Evolutionary conservation across 2,888 invertebrate species (phyloP).

Genomic region (Calliopum simillimum): DNA sequence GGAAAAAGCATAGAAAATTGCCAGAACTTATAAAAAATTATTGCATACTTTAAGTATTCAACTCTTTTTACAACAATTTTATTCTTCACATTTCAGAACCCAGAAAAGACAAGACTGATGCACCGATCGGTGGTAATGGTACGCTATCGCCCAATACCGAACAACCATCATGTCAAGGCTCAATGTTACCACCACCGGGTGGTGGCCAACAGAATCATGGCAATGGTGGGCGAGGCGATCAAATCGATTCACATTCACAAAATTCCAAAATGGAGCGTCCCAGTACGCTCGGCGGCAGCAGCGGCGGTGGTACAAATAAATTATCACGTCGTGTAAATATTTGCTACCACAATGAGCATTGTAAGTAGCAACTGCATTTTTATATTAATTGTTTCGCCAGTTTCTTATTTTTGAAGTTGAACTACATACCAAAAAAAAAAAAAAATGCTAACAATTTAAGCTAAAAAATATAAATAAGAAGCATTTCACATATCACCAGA

Average conservation of each 20-base stretch:
- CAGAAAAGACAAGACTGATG: slow-evolving; percentile 93
- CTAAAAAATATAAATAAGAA: slow-evolving; percentile 9
- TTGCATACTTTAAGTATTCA: no score
- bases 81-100: slow-evolving; percentile 76
- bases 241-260: slow-evolving; percentile 54
- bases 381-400: no score
- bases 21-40: no score
- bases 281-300: slow-evolving; percentile 73
- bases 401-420: neutral
- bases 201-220: slow-evolving; percentile 60
- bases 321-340: slow-evolving; percentile 78
- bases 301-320: slow-evolving; percentile 73
- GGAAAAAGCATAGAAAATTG: no score
- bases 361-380: slow-evolving; percentile 67
- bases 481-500: slow-evolving; percentile 41
- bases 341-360: slow-evolving; percentile 84
- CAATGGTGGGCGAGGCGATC: slow-evolving; percentile 55
- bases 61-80: no score
- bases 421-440: slow-evolving; percentile 3
- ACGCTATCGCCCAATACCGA: slow-evolving; percentile 74
- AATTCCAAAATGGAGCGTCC: slow-evolving; percentile 81
- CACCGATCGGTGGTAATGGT: slow-evolving; percentile 64
- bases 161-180: slow-evolving; percentile 66
- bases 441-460: slow-evolving; percentile 10
- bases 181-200: slow-evolving; percentile 67